These are phyloP conservation scores for Brachionus koreanus DNA, from an alignment of 1,140 invertebrate species.

Conservation along the genomic window DNA sequence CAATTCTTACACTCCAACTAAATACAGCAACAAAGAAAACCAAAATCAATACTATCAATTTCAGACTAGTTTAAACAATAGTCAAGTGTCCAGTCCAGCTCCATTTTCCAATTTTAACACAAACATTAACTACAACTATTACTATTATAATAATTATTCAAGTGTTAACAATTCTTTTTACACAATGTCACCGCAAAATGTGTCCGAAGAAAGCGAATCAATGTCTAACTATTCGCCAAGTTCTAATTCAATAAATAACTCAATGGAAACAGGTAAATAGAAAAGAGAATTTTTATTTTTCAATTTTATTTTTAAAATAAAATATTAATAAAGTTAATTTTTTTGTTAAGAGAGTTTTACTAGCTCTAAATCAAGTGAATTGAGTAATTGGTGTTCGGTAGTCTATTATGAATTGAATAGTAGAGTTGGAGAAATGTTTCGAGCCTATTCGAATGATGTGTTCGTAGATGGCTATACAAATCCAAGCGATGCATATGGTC, in stretches of 20 bases:
- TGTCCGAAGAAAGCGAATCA: not conserved
- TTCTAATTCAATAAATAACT: not conserved
- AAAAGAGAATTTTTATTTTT: not conserved
- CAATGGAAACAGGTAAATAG: conserved; percentile 2
- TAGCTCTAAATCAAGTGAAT: not conserved
- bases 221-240: not conserved
- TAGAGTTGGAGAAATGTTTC: conserved; percentile 61
- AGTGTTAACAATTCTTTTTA: not conserved
- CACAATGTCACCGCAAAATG: not conserved
- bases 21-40: conserved; percentile 15
- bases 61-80: not conserved
- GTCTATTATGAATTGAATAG: conserved; percentile 97
- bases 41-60: not conserved
- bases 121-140: conserved; percentile 26
- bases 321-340: not conserved
- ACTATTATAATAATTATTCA: conserved; percentile 10
- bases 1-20: not conserved
- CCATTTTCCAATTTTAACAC: not conserved
- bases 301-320: not conserved
- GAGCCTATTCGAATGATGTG: not conserved
- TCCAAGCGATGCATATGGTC: conserved; percentile 74
- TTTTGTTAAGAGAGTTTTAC: not conserved
- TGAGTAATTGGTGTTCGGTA: conserved; percentile 86
- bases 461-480: conserved; percentile 60
- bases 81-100: not conserved